Evolutionary conservation across 2,888 invertebrate species (phyloP), one percentile per base, ranked within the genome.

Genomic region (Andrena bicolor): DNA sequence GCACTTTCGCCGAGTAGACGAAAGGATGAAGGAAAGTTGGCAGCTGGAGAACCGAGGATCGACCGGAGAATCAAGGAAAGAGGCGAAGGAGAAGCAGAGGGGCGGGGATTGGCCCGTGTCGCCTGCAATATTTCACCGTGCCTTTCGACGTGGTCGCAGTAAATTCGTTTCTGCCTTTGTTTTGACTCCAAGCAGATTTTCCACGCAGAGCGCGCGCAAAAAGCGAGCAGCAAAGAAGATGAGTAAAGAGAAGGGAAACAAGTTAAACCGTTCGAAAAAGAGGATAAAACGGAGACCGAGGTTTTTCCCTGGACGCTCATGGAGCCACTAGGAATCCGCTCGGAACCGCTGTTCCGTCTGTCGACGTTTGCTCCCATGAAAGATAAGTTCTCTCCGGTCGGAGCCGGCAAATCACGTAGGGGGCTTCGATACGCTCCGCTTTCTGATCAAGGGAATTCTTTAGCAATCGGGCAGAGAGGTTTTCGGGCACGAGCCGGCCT

Each of bases 361-460:
- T 28, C 74, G 61, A 63, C 56, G 74, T 53, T 68, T 28, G 68
- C 68, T 73, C 10, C 68, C 66, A 35, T 56, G 68, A 78, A 58
- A 64, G 68, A 75, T 75, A 68, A 75, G 68, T 75, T 56, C 75
- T 56, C 49, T 7, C n/a, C 1, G 64, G 26, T 13, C 32, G 13
- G 51, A 65, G 41, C 30, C 63, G 61, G 6, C 53, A 48, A 64
- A 64, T 78, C 78, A 64, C 75, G 75, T 56, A 61, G 53, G 3
- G 26, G 56, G 32, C 49, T 58, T 75, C 68, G 74, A 69, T 64
- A 30, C 63, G 68, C 53, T 63, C 35, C 35, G 63, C 20, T 63
- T 63, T 7, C 53, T 35, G 75, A 69, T 64, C 75, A 51, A 68
- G 26, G 3, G 56, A 79, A 79, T 64, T 75, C 56, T 69, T 79